A percentile compares a stretch with the other conserved stretches of the same genome.
Evolutionary conservation across 2,888 invertebrate genomes (phyloP).

Genomic region (Gerris lacustris): DNA sequence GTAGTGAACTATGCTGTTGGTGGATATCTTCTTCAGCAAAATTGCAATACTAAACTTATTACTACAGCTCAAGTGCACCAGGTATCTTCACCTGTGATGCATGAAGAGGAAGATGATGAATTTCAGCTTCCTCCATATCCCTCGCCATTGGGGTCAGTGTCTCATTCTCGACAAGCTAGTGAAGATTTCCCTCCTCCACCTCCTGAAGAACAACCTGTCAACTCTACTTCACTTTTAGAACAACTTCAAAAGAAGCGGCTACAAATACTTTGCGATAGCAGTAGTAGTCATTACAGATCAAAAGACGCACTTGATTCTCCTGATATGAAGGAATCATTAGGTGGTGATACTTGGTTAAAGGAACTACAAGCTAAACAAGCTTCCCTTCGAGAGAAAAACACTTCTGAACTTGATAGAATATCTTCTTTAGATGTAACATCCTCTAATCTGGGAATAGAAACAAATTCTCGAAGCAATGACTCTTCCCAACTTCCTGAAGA

Average conservation of each 20-base stretch:
- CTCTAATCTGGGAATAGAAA: background rate
- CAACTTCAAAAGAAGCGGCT: slow-evolving; percentile 53
- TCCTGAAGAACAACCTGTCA: slow-evolving; percentile 27
- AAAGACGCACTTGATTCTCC: slow-evolving; percentile 35
- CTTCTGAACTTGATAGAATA: slow-evolving; percentile 29
- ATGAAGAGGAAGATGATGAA: slow-evolving; percentile 31
- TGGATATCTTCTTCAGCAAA: slow-evolving; percentile 37
- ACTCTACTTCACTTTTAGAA: slow-evolving; percentile 42
- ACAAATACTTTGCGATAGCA: slow-evolving; percentile 40
- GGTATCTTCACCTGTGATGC: slow-evolving; percentile 36
- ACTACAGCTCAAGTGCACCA: slow-evolving; percentile 77
- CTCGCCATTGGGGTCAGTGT: slow-evolving; percentile 61
- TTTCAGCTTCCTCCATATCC: slow-evolving; percentile 49
- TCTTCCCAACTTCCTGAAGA: background rate
- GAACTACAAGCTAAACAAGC: slow-evolving; percentile 71
- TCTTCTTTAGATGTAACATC: slow-evolving; percentile 13
- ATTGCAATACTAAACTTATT: slow-evolving; percentile 48
- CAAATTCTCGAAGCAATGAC: background rate
- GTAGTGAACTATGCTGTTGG: slow-evolving; percentile 40
- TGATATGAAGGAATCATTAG: slow-evolving; percentile 35
- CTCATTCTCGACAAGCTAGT: slow-evolving; percentile 73
- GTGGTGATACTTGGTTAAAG: slow-evolving; percentile 55
- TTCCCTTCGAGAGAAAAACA: slow-evolving; percentile 46
- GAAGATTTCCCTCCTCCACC: slow-evolving; percentile 87
- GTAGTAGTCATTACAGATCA: slow-evolving; percentile 31